Evolutionary conservation across 2,797 vertebrate genomes (phyloP).

Genomic region (Epinephelus coioides): DNA sequence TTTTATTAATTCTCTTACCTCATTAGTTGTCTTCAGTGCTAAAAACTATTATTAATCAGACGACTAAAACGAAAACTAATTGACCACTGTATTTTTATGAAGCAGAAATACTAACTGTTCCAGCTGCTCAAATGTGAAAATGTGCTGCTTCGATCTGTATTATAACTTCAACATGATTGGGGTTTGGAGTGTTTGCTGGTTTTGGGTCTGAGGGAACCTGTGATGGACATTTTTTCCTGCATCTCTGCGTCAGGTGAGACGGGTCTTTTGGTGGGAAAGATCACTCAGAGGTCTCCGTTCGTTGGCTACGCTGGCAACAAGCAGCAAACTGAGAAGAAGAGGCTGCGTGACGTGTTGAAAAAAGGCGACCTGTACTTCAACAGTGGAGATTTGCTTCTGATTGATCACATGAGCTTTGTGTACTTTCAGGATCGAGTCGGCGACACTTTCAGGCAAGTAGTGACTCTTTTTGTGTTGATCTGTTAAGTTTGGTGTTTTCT

Average conservation of each 20-base stretch:
- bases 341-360: constrained; percentile 88
- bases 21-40: not conserved
- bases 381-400: constrained; percentile 89
- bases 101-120: not conserved
- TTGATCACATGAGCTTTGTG: constrained; percentile 90
- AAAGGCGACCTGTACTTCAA: constrained; percentile 95
- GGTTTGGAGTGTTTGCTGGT: not conserved
- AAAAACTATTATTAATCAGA: not conserved
- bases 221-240: not conserved
- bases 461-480: not conserved
- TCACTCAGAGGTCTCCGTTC: constrained; percentile 88
- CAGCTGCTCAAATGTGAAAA: not conserved
- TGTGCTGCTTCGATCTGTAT: not conserved
- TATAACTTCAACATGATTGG: not conserved
- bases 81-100: not conserved
- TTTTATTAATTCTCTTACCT: not conserved
- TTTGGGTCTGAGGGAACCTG: not conserved
- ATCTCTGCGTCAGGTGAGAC: constrained; percentile 84
- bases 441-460: constrained; percentile 91
- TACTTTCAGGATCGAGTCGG: constrained; percentile 94
- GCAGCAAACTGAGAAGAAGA: constrained; percentile 91
- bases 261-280: constrained; percentile 89
- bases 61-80: not conserved
- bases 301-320: constrained; percentile 89
- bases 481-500: not conserved